Base-by-base conservation (phyloP, 2,113 vertebrate genomes). In the Chascanopsetta lugubris region DNA sequence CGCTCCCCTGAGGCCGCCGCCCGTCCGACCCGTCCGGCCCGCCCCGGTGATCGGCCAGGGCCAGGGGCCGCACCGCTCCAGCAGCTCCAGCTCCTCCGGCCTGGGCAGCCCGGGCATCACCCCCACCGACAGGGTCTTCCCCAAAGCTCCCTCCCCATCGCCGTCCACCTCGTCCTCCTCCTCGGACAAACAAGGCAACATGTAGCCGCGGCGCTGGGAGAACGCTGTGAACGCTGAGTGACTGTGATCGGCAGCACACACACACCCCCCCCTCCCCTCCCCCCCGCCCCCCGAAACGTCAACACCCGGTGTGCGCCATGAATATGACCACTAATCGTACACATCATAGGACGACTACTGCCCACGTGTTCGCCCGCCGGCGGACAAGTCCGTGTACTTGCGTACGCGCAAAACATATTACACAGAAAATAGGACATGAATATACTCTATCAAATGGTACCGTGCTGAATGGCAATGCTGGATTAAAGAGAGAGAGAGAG, bases 21-120 rank as follows among this genome's bases (percentile, higher is more conserved):
- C 96, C 0, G 86, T 94, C 90, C 89, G 96, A 67, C 96, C 96
- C 0, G 89, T 93, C 34, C 83, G 96, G 32, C 96, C 95, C 0
- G 94, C 93, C 26, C 93, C 96, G 30, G 91, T 95, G 48, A 96
- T 96, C 4, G 86, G 86, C 49, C 87, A 76, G 55, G 81, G 87
- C 15, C 85, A 84, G 20, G 84, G 71, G 9, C 83, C 85, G 59
- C 96, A 97, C 48, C 94, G 96, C 69, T 99, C 96, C 79, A 97
- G 96, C 92, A 97, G 95, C 92, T 97, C 96, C 55, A 94, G 95
- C 85, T 98, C 96, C 67, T 98, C 96, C 0, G 97, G 97, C 0
- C 81, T 96, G 77, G 96, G 96, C 75, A 98, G 97, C 84, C 97
- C 97, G 0, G 95, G 95, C 0, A 94, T 97, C 76, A 98, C 96